Percentiles rank a stretch among this genome's conserved stretches.
phyloP scores from a whole-genome alignment of 2,888 invertebrate species.

The Eilema depressum region DNA sequence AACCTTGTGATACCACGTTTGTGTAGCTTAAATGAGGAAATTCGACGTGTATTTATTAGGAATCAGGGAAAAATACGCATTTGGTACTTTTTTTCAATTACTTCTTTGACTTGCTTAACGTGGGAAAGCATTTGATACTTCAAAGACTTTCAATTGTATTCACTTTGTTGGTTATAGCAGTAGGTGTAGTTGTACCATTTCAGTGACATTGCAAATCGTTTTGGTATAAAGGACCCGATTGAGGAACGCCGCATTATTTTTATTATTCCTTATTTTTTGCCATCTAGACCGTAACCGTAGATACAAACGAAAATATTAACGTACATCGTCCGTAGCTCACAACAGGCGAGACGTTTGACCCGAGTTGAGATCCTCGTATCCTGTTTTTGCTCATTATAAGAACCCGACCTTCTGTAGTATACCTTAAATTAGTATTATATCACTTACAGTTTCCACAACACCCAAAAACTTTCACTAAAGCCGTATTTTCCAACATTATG shows the following conservation, averaged over 20 bases:
- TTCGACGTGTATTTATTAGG: background rate
- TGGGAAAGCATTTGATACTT: background rate
- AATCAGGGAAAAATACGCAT: background rate
- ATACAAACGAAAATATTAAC: no score
- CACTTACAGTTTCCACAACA: slow-evolving; percentile 2
- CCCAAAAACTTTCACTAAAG: slow-evolving; percentile 10
- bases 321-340: background rate
- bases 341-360: background rate
- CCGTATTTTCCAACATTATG: slow-evolving; percentile 13
- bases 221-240: background rate
- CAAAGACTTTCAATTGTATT: background rate
- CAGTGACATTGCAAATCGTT: background rate
- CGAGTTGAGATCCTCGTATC: background rate
- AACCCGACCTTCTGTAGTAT: background rate
- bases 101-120: background rate
- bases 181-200: no score
- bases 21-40: background rate
- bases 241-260: no score
- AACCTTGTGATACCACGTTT: background rate
- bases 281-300: no score
- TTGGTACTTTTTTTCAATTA: background rate
- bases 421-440: background rate
- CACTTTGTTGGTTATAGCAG: background rate
- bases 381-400: background rate
- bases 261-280: no score